Conservation (phyloP, 2,797 vertebrate genomes). For the Lithobates sylvaticus region DNA sequence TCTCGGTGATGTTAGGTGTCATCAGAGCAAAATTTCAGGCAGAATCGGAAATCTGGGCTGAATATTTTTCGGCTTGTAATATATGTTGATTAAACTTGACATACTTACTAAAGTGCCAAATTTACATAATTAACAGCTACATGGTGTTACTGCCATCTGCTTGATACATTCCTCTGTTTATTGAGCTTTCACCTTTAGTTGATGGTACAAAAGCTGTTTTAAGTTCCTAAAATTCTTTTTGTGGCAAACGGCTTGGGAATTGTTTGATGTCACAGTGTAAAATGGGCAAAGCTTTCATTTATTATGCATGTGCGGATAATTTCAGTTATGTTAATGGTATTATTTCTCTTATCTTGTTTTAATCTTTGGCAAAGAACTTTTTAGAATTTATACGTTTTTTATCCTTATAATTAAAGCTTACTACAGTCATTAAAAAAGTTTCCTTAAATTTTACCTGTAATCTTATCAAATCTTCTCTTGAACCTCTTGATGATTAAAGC, state of each 20-base stretch:
- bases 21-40: slow-evolving; percentile 14
- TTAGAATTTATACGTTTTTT: neutral
- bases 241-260: slow-evolving; percentile 36
- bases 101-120: slow-evolving; percentile 41
- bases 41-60: slow-evolving; percentile 13
- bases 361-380: slow-evolving; percentile 1
- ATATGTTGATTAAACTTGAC: slow-evolving; percentile 50
- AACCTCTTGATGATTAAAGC: too few species aligned
- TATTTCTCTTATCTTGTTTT: slow-evolving; percentile 15
- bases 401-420: too few species aligned
- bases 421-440: too few species aligned
- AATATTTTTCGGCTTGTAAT: slow-evolving; percentile 46
- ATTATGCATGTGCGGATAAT: slow-evolving; percentile 32
- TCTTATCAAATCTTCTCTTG: too few species aligned
- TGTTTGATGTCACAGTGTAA: slow-evolving; percentile 40
- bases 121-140: slow-evolving; percentile 55
- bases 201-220: slow-evolving; percentile 44
- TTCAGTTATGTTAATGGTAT: slow-evolving; percentile 21
- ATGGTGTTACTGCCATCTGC: slow-evolving; percentile 47
- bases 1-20: slow-evolving; percentile 2
- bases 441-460: too few species aligned
- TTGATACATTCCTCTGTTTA: slow-evolving; percentile 29
- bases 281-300: slow-evolving; percentile 13
- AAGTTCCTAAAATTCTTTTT: slow-evolving; percentile 38
- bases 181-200: slow-evolving; percentile 51